phyloP scores from a whole-genome alignment of 1,140 invertebrate species.

The Drusus annulatus region DNA sequence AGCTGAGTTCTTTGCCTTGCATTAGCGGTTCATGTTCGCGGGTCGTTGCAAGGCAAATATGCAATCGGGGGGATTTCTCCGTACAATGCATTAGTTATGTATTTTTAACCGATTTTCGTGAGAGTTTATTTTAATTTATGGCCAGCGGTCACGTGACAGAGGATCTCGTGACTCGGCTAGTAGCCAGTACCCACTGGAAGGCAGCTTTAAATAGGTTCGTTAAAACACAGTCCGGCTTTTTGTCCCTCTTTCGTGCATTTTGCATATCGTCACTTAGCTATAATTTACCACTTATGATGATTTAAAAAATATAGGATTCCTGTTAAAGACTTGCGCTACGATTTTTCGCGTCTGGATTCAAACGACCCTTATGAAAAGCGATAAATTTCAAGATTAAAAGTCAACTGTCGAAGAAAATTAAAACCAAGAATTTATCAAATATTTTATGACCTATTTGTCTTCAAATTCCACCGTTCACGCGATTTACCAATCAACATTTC shows the following conservation, averaged over 20 bases:
- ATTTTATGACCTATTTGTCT: no score
- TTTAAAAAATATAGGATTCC: background rate
- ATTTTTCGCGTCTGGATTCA: no score
- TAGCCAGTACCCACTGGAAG: background rate
- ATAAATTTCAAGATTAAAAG: background rate
- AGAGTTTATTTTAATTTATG: slow-evolving; percentile 54
- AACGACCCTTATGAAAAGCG: background rate
- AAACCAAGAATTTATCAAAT: background rate
- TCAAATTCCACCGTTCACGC: no score
- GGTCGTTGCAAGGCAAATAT: slow-evolving; percentile 51
- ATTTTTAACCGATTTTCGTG: slow-evolving; percentile 56
- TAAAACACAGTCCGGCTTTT: slow-evolving; percentile 15
- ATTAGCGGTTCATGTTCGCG: slow-evolving; percentile 33
- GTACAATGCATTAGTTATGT: slow-evolving; percentile 57
- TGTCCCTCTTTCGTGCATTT: background rate
- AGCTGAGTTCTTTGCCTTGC: no score
- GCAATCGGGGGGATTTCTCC: slow-evolving; percentile 54
- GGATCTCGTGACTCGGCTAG: slow-evolving; percentile 46
- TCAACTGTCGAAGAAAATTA: background rate
- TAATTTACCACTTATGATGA: background rate
- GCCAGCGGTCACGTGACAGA: slow-evolving; percentile 49
- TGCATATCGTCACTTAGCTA: slow-evolving; percentile 6
- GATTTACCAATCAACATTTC: no score
- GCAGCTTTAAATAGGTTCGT: no score
- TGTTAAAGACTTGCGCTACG: background rate